phyloP scores from a whole-genome alignment of 2,113 vertebrate genomes.

The Pomatorhinus ruficollis region DNA sequence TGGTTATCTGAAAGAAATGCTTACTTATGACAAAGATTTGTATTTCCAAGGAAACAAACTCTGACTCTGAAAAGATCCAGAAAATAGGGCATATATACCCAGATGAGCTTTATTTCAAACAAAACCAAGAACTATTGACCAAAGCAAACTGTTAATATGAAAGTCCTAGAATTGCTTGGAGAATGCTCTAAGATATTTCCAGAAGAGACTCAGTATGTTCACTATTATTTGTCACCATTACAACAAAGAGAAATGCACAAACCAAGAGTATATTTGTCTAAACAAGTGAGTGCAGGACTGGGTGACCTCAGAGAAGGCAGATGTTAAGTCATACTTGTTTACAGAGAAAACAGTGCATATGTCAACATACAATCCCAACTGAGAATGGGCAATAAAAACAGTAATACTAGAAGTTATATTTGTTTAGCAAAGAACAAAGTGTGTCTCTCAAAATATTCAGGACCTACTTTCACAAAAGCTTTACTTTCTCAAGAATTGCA shows the following conservation, averaged over 20 bases:
- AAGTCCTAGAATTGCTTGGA: not conserved
- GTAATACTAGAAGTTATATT: not conserved
- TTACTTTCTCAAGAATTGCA: not conserved
- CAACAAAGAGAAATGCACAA: not conserved
- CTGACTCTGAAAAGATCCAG: not conserved
- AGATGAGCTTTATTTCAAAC: not conserved
- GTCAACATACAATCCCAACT: not conserved
- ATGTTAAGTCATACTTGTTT: not conserved
- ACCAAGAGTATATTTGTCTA: not conserved
- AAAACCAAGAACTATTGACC: not conserved
- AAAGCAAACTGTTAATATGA: not conserved
- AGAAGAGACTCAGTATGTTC: not conserved
- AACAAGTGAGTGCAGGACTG: not conserved
- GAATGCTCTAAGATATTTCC: not conserved
- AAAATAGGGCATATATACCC: not conserved
- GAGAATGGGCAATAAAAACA: not conserved
- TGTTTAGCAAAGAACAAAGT: not conserved
- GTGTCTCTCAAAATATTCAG: not conserved
- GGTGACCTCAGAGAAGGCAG: not conserved
- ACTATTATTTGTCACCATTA: not conserved
- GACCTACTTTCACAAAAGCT: not conserved
- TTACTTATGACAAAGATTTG: not conserved
- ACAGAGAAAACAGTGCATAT: not conserved
- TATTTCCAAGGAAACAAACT: not conserved
- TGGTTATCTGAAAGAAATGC: not conserved